Percentiles rank a stretch among this genome's conserved stretches.
Evolutionary conservation across 2,888 invertebrate species (phyloP).

Genomic region (Mystacides longicornis): DNA sequence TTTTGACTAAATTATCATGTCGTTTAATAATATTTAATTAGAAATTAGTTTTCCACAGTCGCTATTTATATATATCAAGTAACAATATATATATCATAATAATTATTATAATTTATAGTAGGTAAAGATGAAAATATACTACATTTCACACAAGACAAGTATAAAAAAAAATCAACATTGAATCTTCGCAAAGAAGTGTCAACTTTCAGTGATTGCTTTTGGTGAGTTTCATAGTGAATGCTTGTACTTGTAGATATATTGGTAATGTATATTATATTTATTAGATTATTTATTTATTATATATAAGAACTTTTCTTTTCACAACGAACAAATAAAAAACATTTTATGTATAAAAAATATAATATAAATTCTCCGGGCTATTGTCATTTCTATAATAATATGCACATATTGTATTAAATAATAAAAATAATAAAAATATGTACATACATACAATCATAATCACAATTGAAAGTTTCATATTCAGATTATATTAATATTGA

Average conservation of each 20-base stretch:
- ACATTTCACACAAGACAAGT: not conserved
- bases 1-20: too few species aligned
- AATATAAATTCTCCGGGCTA: slow-evolving; percentile 1
- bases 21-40: slow-evolving; percentile 8
- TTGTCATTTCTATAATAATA: not conserved
- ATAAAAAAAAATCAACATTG: too few species aligned
- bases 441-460: not conserved
- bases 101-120: too few species aligned
- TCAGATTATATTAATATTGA: not conserved
- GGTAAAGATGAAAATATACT: too few species aligned
- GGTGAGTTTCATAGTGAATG: too few species aligned
- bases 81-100: slow-evolving; percentile 48
- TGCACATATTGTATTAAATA: slow-evolving; percentile 1
- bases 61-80: slow-evolving; percentile 35
- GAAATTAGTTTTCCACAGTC: slow-evolving; percentile 13
- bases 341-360: slow-evolving; percentile 2
- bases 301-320: too few species aligned
- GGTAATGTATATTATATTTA: too few species aligned
- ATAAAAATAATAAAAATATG: not conserved
- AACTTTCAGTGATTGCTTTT: too few species aligned
- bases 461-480: not conserved
- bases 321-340: too few species aligned
- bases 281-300: too few species aligned
- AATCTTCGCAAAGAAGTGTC: too few species aligned
- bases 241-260: too few species aligned